phyloP scores from a whole-genome alignment of 1,140 invertebrate genomes.

The Notospermus geniculatus region DNA sequence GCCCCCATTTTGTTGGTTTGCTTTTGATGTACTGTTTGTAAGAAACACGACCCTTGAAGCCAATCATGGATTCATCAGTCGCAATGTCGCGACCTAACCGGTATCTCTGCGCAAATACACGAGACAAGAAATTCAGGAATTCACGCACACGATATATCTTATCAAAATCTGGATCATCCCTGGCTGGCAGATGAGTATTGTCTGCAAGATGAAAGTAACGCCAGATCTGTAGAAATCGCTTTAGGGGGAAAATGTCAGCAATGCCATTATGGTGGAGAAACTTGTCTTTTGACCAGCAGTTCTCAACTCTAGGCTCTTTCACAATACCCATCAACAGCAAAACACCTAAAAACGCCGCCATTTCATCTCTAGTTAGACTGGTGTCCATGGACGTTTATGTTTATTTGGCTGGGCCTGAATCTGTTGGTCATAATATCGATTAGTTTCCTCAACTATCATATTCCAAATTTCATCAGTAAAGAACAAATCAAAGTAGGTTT shows the following conservation, averaged over 20 bases:
- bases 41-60: conserved; percentile 38
- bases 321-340: conserved; percentile 3
- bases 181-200: background rate
- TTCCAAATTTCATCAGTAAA: conserved; percentile 2
- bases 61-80: conserved; percentile 43
- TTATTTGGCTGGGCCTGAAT: background rate
- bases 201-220: background rate
- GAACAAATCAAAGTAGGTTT: background rate
- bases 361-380: background rate
- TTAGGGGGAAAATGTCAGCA: background rate
- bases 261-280: background rate
- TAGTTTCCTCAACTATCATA: conserved; percentile 8
- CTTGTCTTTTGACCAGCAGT: background rate
- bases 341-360: conserved; percentile 7
- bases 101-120: conserved; percentile 9
- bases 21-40: conserved; percentile 56
- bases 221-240: background rate
- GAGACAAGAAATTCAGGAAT: conserved; percentile 11
- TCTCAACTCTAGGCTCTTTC: background rate
- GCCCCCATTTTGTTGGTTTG: conserved; percentile 58
- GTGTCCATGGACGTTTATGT: background rate
- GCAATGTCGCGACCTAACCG: conserved; percentile 16
- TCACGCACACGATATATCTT: conserved; percentile 8
- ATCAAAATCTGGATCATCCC: background rate
- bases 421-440: conserved; percentile 1